Evolutionary conservation across 2,888 invertebrate genomes (phyloP).

Genomic region (Balanococcus diminutus): DNA sequence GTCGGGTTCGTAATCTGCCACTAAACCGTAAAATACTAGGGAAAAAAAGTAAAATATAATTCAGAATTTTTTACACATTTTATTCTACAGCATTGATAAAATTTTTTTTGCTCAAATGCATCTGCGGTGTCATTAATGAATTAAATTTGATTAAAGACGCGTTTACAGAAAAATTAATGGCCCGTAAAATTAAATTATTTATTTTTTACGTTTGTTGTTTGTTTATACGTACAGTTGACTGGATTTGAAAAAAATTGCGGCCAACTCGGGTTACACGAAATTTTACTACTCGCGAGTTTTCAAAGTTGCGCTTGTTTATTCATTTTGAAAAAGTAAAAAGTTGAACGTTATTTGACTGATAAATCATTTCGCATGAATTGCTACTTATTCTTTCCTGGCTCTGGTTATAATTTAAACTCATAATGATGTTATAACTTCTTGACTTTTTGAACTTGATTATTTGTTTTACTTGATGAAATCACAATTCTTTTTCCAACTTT

Average conservation of each 20-base stretch:
- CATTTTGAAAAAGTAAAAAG: neutral
- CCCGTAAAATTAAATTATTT: constrained; percentile 14
- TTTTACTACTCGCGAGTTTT: constrained; percentile 9
- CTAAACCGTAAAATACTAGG: neutral
- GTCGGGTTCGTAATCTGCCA: neutral
- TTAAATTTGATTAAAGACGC: constrained; percentile 25
- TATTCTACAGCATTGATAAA: neutral
- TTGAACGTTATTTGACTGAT: neutral
- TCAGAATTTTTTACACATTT: neutral
- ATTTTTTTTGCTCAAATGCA: neutral
- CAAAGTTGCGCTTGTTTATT: neutral
- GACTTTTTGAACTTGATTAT: neutral
- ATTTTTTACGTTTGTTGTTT: neutral
- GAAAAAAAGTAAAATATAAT: neutral
- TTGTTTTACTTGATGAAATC: neutral
- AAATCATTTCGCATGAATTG: neutral
- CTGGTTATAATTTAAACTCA: neutral
- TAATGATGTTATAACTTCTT: neutral
- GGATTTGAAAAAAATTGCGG: neutral
- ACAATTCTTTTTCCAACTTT: too few species aligned
- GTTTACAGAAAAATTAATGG: constrained; percentile 6
- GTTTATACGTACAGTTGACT: neutral
- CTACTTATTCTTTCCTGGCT: neutral
- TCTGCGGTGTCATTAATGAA: constrained; percentile 1
- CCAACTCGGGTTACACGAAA: neutral